Base-by-base conservation (phyloP, 1,140 invertebrate species). In the Aphaenogaster rudis region DNA sequence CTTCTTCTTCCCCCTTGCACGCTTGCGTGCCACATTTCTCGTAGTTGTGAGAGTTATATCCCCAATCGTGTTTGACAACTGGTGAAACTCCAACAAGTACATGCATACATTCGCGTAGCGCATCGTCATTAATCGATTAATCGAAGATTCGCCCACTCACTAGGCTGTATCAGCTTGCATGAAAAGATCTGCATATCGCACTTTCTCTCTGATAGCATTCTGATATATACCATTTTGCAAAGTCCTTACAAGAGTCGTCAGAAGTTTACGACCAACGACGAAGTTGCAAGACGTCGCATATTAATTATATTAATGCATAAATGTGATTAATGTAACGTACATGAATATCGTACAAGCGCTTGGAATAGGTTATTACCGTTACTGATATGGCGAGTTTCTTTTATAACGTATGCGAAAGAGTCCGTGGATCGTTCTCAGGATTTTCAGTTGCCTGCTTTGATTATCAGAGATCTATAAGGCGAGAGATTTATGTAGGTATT, bases 81-180 rank as follows among this genome's bases (percentile, higher is more conserved):
- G 36, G 61, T 52, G 61, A 80, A 80, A 67, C 45, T 52, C 11
- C 0, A n/a, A 33, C 28, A 21, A 79, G 28, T 28, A 28, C 28
- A 21, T 28, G 45, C 8, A 33, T 67, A 15, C 7, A n/a, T 50
- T 48, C 33, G 61, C 45, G 28, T 66, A 66, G 33, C 45, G n/a
- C n/a, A 80, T 80, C 61, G 61, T 79, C 17, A 45, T 80, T 80
- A 67, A 80, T 80, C 77, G 48, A 52, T 80, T 28, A 36, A 80
- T 67, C 33, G 11, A 50, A 66, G 45, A 79, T 79, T 64, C 77
- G 45, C 61, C 61, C 48, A 52, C 61, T 33, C 77, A 21, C 39
- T 52, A 67, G 7, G 6, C 13, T 50, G 45, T 21, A 79, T 79
- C 28, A 50, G 17, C 59, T 78, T 3, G 4, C 33, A 17, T n/a